Conservation (phyloP, 2,888 invertebrate species). For the Hypsopygia costalis region DNA sequence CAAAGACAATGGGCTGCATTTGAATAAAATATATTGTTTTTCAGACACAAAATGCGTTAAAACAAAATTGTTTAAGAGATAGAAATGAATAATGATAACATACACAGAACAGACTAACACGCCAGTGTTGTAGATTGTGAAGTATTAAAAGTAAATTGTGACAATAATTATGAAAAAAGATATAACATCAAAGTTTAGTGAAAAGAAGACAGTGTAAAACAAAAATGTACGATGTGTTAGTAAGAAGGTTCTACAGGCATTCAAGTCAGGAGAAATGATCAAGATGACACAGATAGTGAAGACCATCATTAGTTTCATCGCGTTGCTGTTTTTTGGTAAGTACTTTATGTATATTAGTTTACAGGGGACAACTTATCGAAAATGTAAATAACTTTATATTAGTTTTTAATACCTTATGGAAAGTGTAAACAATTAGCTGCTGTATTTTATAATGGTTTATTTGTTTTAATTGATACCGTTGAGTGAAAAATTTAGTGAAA, state of each 20-base stretch:
- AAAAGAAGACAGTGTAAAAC: constrained; percentile 10
- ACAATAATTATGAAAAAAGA: constrained; percentile 2
- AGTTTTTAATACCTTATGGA: too few relatives aligned
- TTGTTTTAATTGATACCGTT: too few relatives aligned
- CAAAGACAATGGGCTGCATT: not conserved
- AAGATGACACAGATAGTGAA: constrained; percentile 52
- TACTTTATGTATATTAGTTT: too few relatives aligned
- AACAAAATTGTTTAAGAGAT: not conserved
- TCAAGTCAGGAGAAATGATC: constrained; percentile 28
- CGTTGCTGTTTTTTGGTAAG: constrained; percentile 61
- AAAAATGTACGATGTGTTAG: constrained; percentile 19
- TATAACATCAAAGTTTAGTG: not conserved
- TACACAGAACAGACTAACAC: not conserved
- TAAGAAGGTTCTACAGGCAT: constrained; percentile 14
- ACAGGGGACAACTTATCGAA: too few relatives aligned
- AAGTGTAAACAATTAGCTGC: too few relatives aligned
- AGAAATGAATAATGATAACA: not conserved
- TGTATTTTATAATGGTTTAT: too few relatives aligned
- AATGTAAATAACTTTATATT: too few relatives aligned
- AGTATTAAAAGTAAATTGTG: not conserved
- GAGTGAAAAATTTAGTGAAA: too few relatives aligned
- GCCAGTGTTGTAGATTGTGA: not conserved
- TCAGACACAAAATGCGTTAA: not conserved
- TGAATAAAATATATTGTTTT: not conserved
- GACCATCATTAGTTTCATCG: constrained; percentile 42